These are phyloP conservation scores for Altica lythri DNA, from an alignment of 2,888 invertebrate species.

Conservation along the genomic window DNA sequence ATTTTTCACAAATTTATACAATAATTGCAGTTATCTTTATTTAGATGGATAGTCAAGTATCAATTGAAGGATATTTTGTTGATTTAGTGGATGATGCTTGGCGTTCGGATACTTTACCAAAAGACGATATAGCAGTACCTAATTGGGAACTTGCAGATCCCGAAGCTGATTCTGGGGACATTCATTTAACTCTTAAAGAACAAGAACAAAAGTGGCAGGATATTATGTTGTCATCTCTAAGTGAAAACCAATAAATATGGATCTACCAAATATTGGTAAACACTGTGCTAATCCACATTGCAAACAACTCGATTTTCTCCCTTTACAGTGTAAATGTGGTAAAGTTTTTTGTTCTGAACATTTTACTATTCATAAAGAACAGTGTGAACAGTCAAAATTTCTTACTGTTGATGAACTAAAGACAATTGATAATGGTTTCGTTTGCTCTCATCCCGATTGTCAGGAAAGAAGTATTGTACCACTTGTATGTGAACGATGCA, in stretches of 20 bases:
- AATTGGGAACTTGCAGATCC: slow-evolving; percentile 88
- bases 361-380: slow-evolving; percentile 62
- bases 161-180: slow-evolving; percentile 90
- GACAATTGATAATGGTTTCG: slow-evolving; percentile 53
- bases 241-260: slow-evolving; percentile 67
- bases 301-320: slow-evolving; percentile 74
- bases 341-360: slow-evolving; percentile 71
- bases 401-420: slow-evolving; percentile 40
- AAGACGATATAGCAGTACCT: slow-evolving; percentile 86
- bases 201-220: slow-evolving; percentile 74
- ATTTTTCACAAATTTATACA: too few species aligned
- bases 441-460: slow-evolving; percentile 66
- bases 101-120: slow-evolving; percentile 78
- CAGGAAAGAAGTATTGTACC: slow-evolving; percentile 65
- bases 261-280: slow-evolving; percentile 73
- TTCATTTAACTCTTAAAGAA: slow-evolving; percentile 86
- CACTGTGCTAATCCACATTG: slow-evolving; percentile 67
- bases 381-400: slow-evolving; percentile 55
- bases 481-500: slow-evolving; percentile 69
- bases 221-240: slow-evolving; percentile 60
- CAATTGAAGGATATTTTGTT: slow-evolving; percentile 73
- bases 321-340: slow-evolving; percentile 69
- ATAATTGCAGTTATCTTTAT: too few species aligned
- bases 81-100: slow-evolving; percentile 87
- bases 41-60: slow-evolving; percentile 69